phyloP scores from a whole-genome alignment of 2,888 invertebrate genomes.

The Bombylius major region DNA sequence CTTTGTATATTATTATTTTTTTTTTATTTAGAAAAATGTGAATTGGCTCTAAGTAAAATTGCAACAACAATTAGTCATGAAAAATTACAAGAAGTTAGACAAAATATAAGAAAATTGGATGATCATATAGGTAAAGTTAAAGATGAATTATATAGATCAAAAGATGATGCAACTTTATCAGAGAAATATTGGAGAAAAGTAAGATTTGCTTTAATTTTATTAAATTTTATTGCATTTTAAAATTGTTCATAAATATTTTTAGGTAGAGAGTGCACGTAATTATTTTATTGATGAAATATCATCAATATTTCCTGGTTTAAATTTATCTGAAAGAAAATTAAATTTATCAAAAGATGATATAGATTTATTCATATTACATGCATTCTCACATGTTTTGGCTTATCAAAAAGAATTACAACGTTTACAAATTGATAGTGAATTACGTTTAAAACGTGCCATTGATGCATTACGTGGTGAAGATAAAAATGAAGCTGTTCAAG shows the following conservation, averaged over 20 bases:
- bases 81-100: slow-evolving; percentile 40
- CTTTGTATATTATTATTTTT: neutral
- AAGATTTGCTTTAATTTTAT: neutral
- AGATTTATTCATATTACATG: slow-evolving; percentile 66
- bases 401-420: slow-evolving; percentile 66
- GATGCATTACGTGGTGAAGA: slow-evolving; percentile 47
- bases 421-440: slow-evolving; percentile 50
- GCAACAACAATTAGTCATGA: slow-evolving; percentile 26
- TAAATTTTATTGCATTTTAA: too few relatives aligned
- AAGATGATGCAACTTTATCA: slow-evolving; percentile 47
- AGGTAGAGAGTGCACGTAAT: slow-evolving; percentile 42
- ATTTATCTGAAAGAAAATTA: slow-evolving; percentile 50
- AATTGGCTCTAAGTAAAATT: slow-evolving; percentile 27
- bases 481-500: slow-evolving; percentile 38
- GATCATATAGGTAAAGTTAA: slow-evolving; percentile 49
- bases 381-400: slow-evolving; percentile 61
- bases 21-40: slow-evolving; percentile 25
- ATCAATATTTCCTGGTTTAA: slow-evolving; percentile 59
- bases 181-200: slow-evolving; percentile 78
- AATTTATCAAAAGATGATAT: slow-evolving; percentile 49
- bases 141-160: slow-evolving; percentile 43
- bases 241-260: neutral
- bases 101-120: slow-evolving; percentile 43
- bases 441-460: slow-evolving; percentile 50
- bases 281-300: slow-evolving; percentile 52